A percentile compares a stretch with the other conserved stretches of the same genome.
These are phyloP conservation scores for Amphipyra berbera DNA, from an alignment of 2,888 invertebrate genomes.

Conservation along the genomic window DNA sequence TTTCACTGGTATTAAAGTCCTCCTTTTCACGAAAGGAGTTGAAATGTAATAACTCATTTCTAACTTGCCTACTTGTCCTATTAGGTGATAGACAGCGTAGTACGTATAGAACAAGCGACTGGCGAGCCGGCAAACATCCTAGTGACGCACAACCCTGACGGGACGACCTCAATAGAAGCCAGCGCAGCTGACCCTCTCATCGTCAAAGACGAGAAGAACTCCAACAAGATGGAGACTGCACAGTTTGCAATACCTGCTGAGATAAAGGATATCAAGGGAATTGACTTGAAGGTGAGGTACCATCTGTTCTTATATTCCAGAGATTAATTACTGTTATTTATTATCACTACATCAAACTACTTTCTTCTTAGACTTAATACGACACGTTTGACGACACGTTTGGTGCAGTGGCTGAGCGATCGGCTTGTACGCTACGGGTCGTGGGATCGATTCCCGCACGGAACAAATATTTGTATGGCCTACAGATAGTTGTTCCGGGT, in stretches of 20 bases:
- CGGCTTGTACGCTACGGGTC: no score
- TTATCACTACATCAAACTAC: no score
- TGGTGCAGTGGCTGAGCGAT: no score
- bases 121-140: constrained; percentile 87
- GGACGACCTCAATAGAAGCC: constrained; percentile 87
- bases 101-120: constrained; percentile 86
- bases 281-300: constrained; percentile 82
- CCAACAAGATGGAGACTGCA: constrained; percentile 77
- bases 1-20: no score
- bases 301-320: background rate
- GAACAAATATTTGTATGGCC: no score
- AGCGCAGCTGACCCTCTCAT: constrained; percentile 82
- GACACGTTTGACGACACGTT: no score
- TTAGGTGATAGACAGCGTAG: constrained; percentile 88
- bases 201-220: constrained; percentile 90
- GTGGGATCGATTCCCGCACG: no score
- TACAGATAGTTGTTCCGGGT: no score
- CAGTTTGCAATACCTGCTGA: constrained; percentile 87
- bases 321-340: background rate
- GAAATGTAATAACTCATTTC: background rate
- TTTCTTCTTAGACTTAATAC: no score
- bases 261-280: constrained; percentile 87
- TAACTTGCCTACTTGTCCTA: constrained; percentile 20
- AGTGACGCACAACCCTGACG: constrained; percentile 87
- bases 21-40: no score